Base-by-base conservation (phyloP, 1,140 invertebrate genomes). In the Octopus bimaculoides region DNA sequence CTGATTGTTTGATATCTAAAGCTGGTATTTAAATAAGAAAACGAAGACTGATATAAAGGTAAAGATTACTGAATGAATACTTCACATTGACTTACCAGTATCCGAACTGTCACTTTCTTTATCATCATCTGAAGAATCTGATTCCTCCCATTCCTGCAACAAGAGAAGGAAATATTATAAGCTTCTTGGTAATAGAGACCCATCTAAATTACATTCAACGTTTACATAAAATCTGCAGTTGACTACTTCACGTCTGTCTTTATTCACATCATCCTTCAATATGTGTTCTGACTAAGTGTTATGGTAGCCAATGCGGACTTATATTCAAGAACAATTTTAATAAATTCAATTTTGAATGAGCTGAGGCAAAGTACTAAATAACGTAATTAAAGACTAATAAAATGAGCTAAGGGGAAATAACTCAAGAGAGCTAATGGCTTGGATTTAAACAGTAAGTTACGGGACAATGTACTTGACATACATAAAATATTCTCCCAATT, bases 91-190 rank as follows among this genome's bases (percentile, higher is more conserved):
- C 9, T 12, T 12, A 17, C 56, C 56, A 61, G 9, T 9, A 9
- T 61, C 9, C 56, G 9, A 12, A 61, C 56, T 17, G 17, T 61
- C 41, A 17, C 20, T 20, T 9, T 10, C 10, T 20, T 74, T n/a
- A 20, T 74, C 73, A 26, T 74, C 73, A 74, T n/a, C 17, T 74
- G 73, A 74, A 20, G 73, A 74, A 74, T 52, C 73, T 14, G 73
- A 74, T 52, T 74, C 73, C 20, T 74, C 73, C 73, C 73, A 74
- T 74, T 74, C 20, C 73, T 74, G 20, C 10, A 52, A 74, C 8
- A 26, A 52, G 41, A 52, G 4, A 20, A 74, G 20, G 20, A 66
- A 66, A 14, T 66, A 2, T 66, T 66, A 66, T 66, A 14, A 66
- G 12, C n/a, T 66, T 12, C 12, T 66, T 14, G 61, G n/a, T 66